A percentile compares a stretch with the other conserved stretches of the same genome.
Conservation (phyloP, 2,113 vertebrate species). For the Xyrauchen texanus region DNA sequence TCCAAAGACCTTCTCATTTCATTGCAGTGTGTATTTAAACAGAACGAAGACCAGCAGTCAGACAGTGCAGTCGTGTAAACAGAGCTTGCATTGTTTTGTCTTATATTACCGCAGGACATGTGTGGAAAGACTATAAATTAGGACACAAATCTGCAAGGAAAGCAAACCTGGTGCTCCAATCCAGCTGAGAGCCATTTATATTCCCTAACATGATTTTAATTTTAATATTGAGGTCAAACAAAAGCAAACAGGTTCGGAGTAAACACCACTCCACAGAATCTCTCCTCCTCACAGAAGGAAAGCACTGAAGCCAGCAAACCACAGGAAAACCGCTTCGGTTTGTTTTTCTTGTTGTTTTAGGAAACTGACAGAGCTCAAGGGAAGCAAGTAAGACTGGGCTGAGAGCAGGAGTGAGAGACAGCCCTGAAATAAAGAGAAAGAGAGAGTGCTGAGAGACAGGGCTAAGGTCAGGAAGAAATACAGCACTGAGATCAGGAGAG, state of each 20-base stretch:
- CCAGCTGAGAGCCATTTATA: conserved; percentile 51
- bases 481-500: neutral
- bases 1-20: conserved; percentile 66
- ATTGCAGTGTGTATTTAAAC: conserved; percentile 70
- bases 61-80: conserved; percentile 68
- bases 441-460: neutral
- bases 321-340: conserved; percentile 26
- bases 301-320: conserved; percentile 53
- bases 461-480: neutral
- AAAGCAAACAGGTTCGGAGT: conserved; percentile 64
- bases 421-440: neutral
- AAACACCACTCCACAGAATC: conserved; percentile 55
- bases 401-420: conserved; percentile 2
- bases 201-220: conserved; percentile 67
- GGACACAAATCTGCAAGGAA: conserved; percentile 71
- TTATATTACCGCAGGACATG: conserved; percentile 69
- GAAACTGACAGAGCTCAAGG: conserved; percentile 1
- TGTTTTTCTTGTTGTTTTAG: conserved; percentile 8
- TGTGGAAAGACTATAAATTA: conserved; percentile 68
- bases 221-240: conserved; percentile 67
- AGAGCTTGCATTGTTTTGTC: conserved; percentile 72
- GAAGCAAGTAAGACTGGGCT: neutral
- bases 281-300: conserved; percentile 50
- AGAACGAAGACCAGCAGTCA: conserved; percentile 68
- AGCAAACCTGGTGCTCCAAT: conserved; percentile 67